phyloP scores from a whole-genome alignment of 1,140 invertebrate genomes.

The Hypsibius dujardini region DNA sequence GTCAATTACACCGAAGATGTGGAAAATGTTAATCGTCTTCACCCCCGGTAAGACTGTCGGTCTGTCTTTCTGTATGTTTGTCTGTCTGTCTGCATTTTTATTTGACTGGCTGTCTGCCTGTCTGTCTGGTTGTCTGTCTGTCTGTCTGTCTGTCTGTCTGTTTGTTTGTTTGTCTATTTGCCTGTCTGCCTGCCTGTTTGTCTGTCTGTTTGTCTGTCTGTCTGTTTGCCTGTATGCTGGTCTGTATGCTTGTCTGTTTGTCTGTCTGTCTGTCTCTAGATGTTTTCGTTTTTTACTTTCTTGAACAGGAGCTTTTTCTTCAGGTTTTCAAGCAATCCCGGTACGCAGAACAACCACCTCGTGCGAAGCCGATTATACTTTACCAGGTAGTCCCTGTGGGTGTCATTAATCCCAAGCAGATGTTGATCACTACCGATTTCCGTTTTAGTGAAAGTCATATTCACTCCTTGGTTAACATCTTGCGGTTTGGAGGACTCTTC shows the following conservation, averaged over 20 bases:
- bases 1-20: slow-evolving; percentile 51
- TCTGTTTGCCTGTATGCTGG: too few species aligned
- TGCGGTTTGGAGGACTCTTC: slow-evolving; percentile 76
- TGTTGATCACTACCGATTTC: not conserved
- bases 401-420: not conserved
- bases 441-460: slow-evolving; percentile 73
- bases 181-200: too few species aligned
- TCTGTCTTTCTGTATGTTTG: slow-evolving; percentile 14
- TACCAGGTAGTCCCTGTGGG: slow-evolving; percentile 45
- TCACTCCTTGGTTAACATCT: slow-evolving; percentile 84
- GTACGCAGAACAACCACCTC: slow-evolving; percentile 89
- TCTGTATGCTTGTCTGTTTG: too few species aligned
- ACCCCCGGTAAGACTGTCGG: slow-evolving; percentile 53
- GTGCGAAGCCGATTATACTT: slow-evolving; percentile 93
- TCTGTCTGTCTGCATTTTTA: not conserved
- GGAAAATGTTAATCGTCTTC: slow-evolving; percentile 80
- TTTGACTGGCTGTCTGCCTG: slow-evolving; percentile 13
- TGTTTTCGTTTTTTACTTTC: slow-evolving; percentile 8
- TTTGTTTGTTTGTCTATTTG: too few species aligned
- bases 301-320: slow-evolving; percentile 1
- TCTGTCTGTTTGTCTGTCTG: too few species aligned
- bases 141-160: too few species aligned
- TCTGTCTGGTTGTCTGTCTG: slow-evolving; percentile 9
- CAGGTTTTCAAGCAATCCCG: slow-evolving; percentile 56
- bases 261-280: not conserved